Evolutionary conservation across 2,113 vertebrate genomes (phyloP), one percentile per base, ranked within the genome.

Genomic region (Laterallus jamaicensis): DNA sequence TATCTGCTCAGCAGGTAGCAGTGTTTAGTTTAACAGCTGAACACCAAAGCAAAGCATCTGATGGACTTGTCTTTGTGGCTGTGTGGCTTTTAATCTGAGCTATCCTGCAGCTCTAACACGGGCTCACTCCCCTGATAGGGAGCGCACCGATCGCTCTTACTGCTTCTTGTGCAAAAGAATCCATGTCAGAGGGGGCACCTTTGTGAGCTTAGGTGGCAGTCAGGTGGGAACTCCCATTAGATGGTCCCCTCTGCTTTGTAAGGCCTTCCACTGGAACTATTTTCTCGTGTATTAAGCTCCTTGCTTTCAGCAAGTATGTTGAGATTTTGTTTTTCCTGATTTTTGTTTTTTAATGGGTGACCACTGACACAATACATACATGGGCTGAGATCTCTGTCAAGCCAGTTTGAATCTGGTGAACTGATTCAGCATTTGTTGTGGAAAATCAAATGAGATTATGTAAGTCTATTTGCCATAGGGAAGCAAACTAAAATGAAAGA

Each of bases 401-500:
- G 56, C 59, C 63, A 50, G 60, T 58, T 70, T 49, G 81, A 63
- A 89, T 70, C 28, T 15, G 11, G 18, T 81, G 12, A 91, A 78
- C 28, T 70, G 31, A 42, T 82, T 68, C 12, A 58, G n/a, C n/a
- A 24, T 78, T 78, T 86, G 39, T 70, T 96, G 31, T 55, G 52
- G 52, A 75, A 96, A 94, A 81, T 62, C 32, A 58, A 42, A 32
- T 69, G 44, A 81, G 55, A 62, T 95, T 81, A 93, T 83, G 0
- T 67, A 86, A 91, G 16, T 54, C 32, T 77, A 1, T 32, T 91
- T 93, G 68, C 55, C 18, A 78, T 62, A 80, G 71, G 94, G 71
- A 86, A 64, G 67, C 71, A 64, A 86, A 42, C 58, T 69, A 60
- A 93, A 90, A 73, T 78, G 35, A 24, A 71, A 47, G 70, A 84